Percentiles rank a stretch among this genome's conserved stretches.
phyloP scores from a whole-genome alignment of 2,113 vertebrate genomes.

The Rissa tridactyla region DNA sequence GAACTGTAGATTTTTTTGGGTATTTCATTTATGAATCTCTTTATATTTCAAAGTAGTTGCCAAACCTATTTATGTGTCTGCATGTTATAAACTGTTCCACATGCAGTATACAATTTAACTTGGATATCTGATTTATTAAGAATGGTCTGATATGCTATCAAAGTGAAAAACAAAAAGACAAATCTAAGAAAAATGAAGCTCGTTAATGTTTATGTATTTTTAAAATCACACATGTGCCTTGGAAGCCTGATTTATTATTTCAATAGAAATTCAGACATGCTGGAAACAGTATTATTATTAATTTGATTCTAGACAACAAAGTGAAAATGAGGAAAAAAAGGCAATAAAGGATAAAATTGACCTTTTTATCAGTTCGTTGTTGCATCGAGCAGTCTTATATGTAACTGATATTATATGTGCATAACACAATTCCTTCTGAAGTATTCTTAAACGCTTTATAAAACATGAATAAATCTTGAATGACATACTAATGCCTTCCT shows the following conservation, averaged over 20 bases:
- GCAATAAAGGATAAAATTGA: constrained; percentile 18
- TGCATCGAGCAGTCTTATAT: not conserved
- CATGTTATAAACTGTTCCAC: constrained; percentile 21
- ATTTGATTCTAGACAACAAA: not conserved
- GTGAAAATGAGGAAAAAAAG: not conserved
- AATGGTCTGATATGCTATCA: constrained; percentile 46
- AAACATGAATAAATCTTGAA: not conserved
- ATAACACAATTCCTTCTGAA: not conserved
- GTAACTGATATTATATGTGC: not conserved
- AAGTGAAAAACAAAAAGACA: constrained; percentile 28
- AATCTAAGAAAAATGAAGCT: constrained; percentile 48
- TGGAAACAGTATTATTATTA: constrained; percentile 25
- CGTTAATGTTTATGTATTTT: constrained; percentile 59
- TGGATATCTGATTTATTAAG: constrained; percentile 57
- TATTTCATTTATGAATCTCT: constrained; percentile 71
- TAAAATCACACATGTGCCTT: constrained; percentile 36
- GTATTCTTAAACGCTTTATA: not conserved
- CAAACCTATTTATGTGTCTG: constrained; percentile 34
- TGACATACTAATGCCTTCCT: not conserved
- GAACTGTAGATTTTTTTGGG: constrained; percentile 49
- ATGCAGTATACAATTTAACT: constrained; percentile 22
- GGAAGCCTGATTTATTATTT: constrained; percentile 42
- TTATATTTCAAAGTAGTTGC: constrained; percentile 59
- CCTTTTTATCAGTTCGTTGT: not conserved
- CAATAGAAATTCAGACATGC: not conserved